Base-by-base conservation (phyloP, 2,888 invertebrate species). In the Nipponacmea schrenckii region DNA sequence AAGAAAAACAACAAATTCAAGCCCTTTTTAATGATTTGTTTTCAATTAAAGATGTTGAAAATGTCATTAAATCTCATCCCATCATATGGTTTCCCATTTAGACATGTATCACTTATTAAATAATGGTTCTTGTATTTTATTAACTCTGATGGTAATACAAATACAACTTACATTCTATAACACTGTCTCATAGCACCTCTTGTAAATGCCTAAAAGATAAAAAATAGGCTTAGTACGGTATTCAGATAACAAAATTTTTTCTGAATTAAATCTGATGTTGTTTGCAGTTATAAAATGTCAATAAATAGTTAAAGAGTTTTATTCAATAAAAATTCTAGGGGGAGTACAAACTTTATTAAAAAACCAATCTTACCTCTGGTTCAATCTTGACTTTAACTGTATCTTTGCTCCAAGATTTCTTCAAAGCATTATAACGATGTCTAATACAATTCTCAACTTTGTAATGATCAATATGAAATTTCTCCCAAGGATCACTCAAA, bases 171-270 rank as follows among this genome's bases (percentile, higher is more conserved):
- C 90, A 91, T 81, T 74, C 91, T 86, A 83, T 85, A 91, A 80
- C 91, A 91, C 79, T 90, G 89, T 78, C 91, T 84, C 91, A 91
- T 91, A 20, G 91, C 91, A 71, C 91, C 91, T 77, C 89, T 88
- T 74, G 90, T 89, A 83, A 91, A 91, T 27, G 91, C 83, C 86
- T 90, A 84, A 48, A 86, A 77, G 73, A 82, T 75, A 69, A 48
- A 66, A 71, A 70, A 70, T 8, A 66, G 46, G 31, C 17, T 7
- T 39, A 26, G 15, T 24, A 26, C 14, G 14, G 17, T 48, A 62
- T 20, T 10, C 4, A 8, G 15, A 24, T 62, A 20, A n/a, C 3
- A n/a, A 17, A 3, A 56, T 17, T 24, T 15, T 10, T 39, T n/a
- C n/a, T 39, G 44, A 14, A 27, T 39, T 17, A 45, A 46, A 70